These are phyloP conservation scores for Amphimedon queenslandica DNA, from an alignment of 37 sponge, comb jelly and placozoan genomes.

Conservation along the genomic window DNA sequence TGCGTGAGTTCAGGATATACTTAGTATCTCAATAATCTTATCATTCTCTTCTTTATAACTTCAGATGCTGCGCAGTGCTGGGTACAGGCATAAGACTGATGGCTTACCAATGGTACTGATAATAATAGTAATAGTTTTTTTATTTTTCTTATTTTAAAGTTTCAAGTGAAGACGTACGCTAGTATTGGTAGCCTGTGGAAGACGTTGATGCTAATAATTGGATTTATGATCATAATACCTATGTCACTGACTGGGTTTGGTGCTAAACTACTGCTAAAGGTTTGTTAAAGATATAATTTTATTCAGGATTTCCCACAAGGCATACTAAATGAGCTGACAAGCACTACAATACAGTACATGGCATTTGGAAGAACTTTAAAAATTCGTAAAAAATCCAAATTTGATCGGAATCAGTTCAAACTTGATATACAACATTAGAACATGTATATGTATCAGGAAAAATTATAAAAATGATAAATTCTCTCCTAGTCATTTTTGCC, in stretches of 20 bases:
- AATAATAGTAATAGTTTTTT: background rate
- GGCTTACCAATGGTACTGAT: constrained; percentile 30
- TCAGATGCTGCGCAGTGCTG: constrained; percentile 41
- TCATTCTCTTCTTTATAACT: background rate
- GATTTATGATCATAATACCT: constrained; percentile 17
- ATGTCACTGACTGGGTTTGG: constrained; percentile 25
- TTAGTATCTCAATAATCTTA: background rate
- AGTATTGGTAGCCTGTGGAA: constrained; percentile 21
- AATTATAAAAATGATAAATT: no score
- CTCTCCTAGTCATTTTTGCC: no score
- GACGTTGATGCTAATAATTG: constrained; percentile 10
- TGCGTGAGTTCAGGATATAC: constrained; percentile 41
- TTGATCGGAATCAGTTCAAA: no score
- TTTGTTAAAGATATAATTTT: no score
- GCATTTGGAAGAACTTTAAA: no score
- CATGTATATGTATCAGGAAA: no score
- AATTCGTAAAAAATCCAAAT: no score
- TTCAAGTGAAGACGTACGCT: constrained; percentile 31
- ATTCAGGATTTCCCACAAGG: no score
- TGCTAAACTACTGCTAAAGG: constrained; percentile 31
- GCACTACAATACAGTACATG: no score
- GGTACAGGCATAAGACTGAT: constrained; percentile 35
- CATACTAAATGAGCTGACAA: no score
- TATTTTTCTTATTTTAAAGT: constrained; percentile 21
- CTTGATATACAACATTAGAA: no score